Conservation (phyloP, 2,113 vertebrate species). For the Mionectes macconnelli region DNA sequence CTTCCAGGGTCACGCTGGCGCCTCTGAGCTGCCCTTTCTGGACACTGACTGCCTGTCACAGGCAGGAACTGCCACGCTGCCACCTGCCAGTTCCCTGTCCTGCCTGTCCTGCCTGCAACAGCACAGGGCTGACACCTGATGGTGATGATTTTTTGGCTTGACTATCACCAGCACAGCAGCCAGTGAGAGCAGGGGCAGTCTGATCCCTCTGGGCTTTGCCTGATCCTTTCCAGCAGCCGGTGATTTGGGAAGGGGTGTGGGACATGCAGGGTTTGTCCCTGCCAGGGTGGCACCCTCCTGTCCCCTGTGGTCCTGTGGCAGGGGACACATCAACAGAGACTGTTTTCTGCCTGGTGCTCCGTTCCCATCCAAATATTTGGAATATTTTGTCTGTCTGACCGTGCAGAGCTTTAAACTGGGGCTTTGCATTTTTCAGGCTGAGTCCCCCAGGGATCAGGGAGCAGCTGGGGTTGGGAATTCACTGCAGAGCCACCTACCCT, state of each 20-base stretch:
- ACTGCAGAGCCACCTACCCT: not conserved
- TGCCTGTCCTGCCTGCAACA: not conserved
- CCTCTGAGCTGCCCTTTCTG: not conserved
- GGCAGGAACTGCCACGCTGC: not conserved
- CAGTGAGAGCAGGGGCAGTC: not conserved
- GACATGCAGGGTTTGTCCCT: not conserved
- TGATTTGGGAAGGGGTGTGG: rapidly evolving
- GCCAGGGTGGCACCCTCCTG: not conserved
- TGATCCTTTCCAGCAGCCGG: not conserved
- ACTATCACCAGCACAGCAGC: not conserved
- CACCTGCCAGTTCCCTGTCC: not conserved
- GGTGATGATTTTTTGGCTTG: not conserved
- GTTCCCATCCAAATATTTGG: not conserved
- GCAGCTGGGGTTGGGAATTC: not conserved
- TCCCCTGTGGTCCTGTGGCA: not conserved
- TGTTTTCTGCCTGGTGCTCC: not conserved
- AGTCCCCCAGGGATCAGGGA: not conserved
- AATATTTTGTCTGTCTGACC: not conserved
- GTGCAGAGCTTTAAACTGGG: not conserved
- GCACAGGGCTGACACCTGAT: not conserved
- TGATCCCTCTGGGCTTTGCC: not conserved
- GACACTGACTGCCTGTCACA: not conserved
- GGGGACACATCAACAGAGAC: not conserved
- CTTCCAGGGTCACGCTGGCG: not conserved
- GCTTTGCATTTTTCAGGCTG: not conserved